These are phyloP conservation scores for Naso thynnoides DNA, from an alignment of 2,797 vertebrate genomes.

Conservation along the genomic window DNA sequence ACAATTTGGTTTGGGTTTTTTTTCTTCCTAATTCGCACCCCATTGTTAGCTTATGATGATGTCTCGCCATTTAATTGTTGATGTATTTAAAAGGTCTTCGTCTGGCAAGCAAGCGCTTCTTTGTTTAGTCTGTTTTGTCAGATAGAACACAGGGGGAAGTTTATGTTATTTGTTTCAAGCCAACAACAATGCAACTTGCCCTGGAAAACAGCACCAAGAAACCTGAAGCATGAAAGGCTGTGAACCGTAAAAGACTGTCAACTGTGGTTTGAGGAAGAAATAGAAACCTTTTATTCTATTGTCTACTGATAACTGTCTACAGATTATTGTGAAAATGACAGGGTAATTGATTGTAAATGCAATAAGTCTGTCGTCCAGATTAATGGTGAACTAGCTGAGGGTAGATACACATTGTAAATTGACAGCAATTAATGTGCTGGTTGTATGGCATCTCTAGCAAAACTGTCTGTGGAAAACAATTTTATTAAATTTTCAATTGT, in stretches of 20 bases:
- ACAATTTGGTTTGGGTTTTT: slow-evolving; percentile 39
- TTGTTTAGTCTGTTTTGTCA: slow-evolving; percentile 62
- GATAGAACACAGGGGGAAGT: slow-evolving; percentile 40
- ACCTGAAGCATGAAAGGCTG: slow-evolving; percentile 56
- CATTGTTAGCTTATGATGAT: slow-evolving; percentile 57
- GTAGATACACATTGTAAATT: not conserved
- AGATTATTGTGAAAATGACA: not conserved
- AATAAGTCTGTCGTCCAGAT: not conserved
- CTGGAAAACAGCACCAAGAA: slow-evolving; percentile 50
- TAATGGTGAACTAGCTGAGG: not conserved
- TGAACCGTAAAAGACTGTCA: slow-evolving; percentile 69
- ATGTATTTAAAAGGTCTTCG: slow-evolving; percentile 62
- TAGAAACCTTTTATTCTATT: slow-evolving; percentile 24
- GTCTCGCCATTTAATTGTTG: slow-evolving; percentile 67
- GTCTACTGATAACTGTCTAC: not conserved
- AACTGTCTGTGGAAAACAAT: no score
- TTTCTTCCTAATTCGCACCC: slow-evolving; percentile 50
- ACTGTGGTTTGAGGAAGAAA: slow-evolving; percentile 41
- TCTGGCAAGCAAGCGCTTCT: slow-evolving; percentile 54
- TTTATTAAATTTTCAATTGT: not conserved
- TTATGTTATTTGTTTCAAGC: slow-evolving; percentile 63
- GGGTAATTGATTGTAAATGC: not conserved
- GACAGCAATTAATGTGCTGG: not conserved
- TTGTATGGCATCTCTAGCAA: not conserved
- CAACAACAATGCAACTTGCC: slow-evolving; percentile 52